phyloP scores from a whole-genome alignment of 2,113 vertebrate species.

The Nicator chloris region DNA sequence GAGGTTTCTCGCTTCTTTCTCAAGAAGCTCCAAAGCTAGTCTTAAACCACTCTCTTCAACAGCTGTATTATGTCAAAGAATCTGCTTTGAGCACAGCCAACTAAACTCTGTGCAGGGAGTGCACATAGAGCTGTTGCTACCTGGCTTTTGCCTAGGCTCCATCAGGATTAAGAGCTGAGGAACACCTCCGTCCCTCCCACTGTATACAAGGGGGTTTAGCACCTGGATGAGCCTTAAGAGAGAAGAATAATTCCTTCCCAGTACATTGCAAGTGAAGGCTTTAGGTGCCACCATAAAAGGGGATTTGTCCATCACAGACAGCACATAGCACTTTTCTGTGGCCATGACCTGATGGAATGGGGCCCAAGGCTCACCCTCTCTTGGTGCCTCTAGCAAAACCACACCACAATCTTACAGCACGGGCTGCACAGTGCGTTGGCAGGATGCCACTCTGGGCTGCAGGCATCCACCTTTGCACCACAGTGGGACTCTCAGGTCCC shows the following conservation, averaged over 20 bases:
- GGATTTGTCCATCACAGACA: not conserved
- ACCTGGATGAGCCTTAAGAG: not conserved
- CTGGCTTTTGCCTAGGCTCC: not conserved
- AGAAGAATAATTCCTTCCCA: not conserved
- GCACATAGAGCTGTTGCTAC: not conserved
- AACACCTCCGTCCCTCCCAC: not conserved
- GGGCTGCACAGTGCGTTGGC: rapidly evolving
- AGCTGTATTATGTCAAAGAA: not conserved
- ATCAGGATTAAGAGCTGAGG: not conserved
- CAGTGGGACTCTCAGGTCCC: not conserved
- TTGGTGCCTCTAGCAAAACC: not conserved
- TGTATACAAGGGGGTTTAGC: not conserved
- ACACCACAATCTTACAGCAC: not conserved
- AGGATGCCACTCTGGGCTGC: not conserved
- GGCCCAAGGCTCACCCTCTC: not conserved
- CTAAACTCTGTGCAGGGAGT: not conserved
- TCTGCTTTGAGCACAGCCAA: not conserved
- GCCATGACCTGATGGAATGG: not conserved
- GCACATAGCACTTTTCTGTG: rapidly evolving
- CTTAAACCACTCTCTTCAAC: not conserved
- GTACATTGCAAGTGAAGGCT: not conserved
- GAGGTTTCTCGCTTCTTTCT: not conserved
- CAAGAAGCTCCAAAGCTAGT: not conserved
- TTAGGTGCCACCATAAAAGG: not conserved
- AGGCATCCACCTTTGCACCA: not conserved